Evolutionary conservation across 1,140 invertebrate species (phyloP).

Genomic region (Brachionus rotundiformis): DNA sequence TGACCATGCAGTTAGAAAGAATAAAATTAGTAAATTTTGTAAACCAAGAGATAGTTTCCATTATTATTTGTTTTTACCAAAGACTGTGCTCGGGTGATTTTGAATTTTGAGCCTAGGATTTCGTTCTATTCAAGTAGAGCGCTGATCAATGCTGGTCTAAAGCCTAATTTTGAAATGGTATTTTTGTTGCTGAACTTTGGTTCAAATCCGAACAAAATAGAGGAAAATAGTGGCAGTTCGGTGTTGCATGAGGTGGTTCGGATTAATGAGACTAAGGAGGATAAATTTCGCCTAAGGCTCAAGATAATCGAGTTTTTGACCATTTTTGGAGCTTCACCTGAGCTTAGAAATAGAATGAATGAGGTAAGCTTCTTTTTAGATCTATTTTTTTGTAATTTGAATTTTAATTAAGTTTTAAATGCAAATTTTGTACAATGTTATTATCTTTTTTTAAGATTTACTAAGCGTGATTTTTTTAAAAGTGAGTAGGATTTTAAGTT

Average conservation of each 20-base stretch:
- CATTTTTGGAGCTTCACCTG: slow-evolving; percentile 5
- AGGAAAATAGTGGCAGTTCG: slow-evolving; percentile 54
- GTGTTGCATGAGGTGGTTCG: slow-evolving; percentile 59
- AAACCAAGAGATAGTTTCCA: slow-evolving; percentile 54
- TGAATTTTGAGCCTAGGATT: slow-evolving; percentile 55
- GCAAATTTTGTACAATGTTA: too few relatives aligned
- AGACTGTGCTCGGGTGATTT: slow-evolving; percentile 57
- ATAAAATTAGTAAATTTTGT: slow-evolving; percentile 56
- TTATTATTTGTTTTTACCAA: slow-evolving; percentile 56
- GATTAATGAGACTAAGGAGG: slow-evolving; percentile 52
- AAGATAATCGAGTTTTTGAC: slow-evolving; percentile 33
- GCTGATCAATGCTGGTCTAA: slow-evolving; percentile 57
- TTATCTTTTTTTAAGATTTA: too few relatives aligned
- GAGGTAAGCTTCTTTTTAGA: too few relatives aligned
- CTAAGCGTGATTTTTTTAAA: too few relatives aligned
- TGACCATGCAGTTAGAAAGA: slow-evolving; percentile 52
- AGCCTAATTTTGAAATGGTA: slow-evolving; percentile 56
- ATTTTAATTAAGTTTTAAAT: too few relatives aligned
- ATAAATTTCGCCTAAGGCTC: background rate
- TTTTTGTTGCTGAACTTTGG: slow-evolving; percentile 59
- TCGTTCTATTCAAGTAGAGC: slow-evolving; percentile 54
- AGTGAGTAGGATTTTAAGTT: too few relatives aligned
- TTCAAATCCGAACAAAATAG: slow-evolving; percentile 56
- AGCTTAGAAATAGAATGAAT: background rate
- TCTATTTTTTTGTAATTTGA: too few relatives aligned